phyloP scores from a whole-genome alignment of 2,888 invertebrate species.

The Epinotia brunnichana region DNA sequence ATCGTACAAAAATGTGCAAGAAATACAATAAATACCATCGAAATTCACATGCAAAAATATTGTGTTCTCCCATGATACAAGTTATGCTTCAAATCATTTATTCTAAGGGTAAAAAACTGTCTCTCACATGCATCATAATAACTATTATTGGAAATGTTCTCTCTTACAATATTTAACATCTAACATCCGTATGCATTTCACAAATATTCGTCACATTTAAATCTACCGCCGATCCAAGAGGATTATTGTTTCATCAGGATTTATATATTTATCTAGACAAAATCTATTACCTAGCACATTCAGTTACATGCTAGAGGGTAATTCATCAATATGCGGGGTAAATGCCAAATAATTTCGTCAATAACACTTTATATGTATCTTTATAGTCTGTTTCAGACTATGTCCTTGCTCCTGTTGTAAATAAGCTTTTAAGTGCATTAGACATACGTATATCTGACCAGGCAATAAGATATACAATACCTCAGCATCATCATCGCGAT shows the following conservation, averaged over 20 bases:
- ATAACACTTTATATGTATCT: conserved; percentile 24
- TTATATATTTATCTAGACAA: not conserved
- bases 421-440: conserved; percentile 11
- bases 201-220: conserved; percentile 24
- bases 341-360: conserved; percentile 4
- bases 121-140: conserved; percentile 27
- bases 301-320: conserved; percentile 25
- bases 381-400: conserved; percentile 37
- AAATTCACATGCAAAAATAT: conserved; percentile 42
- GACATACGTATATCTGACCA: not conserved
- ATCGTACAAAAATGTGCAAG: conserved; percentile 43
- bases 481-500: not conserved
- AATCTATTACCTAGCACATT: conserved; percentile 34
- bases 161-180: conserved; percentile 21
- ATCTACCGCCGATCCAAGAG: conserved; percentile 5
- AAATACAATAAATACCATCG: conserved; percentile 41
- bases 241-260: not conserved
- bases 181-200: conserved; percentile 25
- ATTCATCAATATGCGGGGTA: conserved; percentile 20
- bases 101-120: conserved; percentile 29
- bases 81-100: conserved; percentile 20
- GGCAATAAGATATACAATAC: not conserved
- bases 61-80: conserved; percentile 24
- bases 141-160: conserved; percentile 29
- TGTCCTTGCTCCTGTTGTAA: conserved; percentile 33